phyloP scores from a whole-genome alignment of 2,113 vertebrate species.

The Melanocharis versteri region DNA sequence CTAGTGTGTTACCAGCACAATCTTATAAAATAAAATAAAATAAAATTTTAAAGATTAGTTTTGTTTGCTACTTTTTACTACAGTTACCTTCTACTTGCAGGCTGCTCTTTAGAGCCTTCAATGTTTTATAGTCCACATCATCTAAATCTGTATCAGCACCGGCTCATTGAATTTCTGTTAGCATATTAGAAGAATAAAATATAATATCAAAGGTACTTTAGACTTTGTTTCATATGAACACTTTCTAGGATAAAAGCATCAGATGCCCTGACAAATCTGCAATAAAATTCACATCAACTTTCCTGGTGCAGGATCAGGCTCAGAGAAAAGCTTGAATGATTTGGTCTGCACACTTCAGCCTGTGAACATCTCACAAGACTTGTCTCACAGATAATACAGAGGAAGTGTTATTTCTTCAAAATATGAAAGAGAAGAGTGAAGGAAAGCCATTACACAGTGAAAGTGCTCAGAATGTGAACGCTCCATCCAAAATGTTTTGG shows the following conservation, averaged over 20 bases:
- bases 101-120: neutral
- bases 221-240: neutral
- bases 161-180: neutral
- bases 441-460: neutral
- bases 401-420: neutral
- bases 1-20: neutral
- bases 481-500: neutral
- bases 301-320: neutral
- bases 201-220: neutral
- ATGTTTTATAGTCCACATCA: neutral
- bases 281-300: constrained; percentile 6
- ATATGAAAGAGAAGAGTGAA: neutral
- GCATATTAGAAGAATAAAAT: neutral
- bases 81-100: neutral
- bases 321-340: neutral
- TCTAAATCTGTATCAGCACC: neutral
- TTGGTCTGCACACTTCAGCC: neutral
- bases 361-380: neutral
- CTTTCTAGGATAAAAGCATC: neutral
- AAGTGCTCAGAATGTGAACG: neutral
- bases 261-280: neutral
- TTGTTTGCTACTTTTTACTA: neutral
- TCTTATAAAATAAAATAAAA: neutral
- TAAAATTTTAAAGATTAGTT: neutral
- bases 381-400: neutral